A percentile compares a stretch with the other conserved stretches of the same genome.
These are phyloP conservation scores for Bradypus variegatus DNA, from an alignment of 2,797 vertebrate genomes.

Conservation along the genomic window DNA sequence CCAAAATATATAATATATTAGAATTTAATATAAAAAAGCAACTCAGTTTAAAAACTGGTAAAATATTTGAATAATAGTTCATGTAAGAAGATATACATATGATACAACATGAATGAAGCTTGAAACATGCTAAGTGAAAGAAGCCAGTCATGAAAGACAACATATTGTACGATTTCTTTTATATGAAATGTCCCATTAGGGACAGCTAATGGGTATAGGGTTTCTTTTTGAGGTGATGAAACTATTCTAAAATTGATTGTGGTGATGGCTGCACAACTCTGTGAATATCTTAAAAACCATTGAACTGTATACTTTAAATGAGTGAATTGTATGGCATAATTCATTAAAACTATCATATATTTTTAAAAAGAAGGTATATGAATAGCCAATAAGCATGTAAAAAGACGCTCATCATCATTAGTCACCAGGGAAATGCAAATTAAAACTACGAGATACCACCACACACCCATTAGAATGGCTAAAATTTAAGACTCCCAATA, in stretches of 20 bases:
- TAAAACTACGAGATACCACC: slow-evolving; percentile 3
- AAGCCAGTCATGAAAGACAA: not conserved
- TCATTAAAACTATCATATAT: not conserved
- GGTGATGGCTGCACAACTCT: not conserved
- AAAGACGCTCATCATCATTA: not conserved
- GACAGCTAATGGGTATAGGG: not conserved
- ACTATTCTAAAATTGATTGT: slow-evolving; percentile 2
- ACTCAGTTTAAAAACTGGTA: not conserved
- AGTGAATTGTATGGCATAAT: not conserved
- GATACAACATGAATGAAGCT: not conserved
- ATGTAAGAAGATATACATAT: not conserved
- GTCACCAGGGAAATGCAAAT: not conserved
- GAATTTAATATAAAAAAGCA: slow-evolving; percentile 17
- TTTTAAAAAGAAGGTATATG: not conserved
- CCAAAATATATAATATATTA: slow-evolving; percentile 5
- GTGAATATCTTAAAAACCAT: not conserved
- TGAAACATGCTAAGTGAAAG: slow-evolving; percentile 22
- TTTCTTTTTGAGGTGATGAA: not conserved
- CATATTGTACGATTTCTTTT: not conserved
- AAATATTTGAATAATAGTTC: slow-evolving; percentile 32
- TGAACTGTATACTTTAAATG: not conserved
- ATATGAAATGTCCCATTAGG: not conserved
- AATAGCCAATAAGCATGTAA: not conserved
- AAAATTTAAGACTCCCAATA: not conserved
- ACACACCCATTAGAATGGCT: not conserved